Percentiles rank a stretch among this genome's conserved stretches.
Conservation (phyloP, 2,888 invertebrate species). For the Strigamia maritima region DNA sequence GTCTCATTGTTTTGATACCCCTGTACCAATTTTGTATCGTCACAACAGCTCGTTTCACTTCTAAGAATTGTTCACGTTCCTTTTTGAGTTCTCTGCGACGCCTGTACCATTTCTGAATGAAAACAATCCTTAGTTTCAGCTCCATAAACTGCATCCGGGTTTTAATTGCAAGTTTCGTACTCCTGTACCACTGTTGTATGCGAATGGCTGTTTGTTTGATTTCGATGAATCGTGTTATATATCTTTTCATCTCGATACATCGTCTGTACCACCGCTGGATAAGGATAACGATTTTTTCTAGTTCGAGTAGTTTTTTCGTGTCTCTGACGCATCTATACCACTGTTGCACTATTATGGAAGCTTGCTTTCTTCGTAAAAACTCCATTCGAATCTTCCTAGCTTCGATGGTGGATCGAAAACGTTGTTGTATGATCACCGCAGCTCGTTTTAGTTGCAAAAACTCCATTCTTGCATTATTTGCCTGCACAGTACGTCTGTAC, state of each 20-base stretch:
- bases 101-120: not conserved
- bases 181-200: not conserved
- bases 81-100: not conserved
- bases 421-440: not conserved
- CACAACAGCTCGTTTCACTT: too few relatives aligned
- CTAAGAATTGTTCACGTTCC: not conserved
- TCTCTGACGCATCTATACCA: not conserved
- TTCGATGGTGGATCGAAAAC: not conserved
- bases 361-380: not conserved
- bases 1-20: too few relatives aligned
- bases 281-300: not conserved
- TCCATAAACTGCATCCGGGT: not conserved
- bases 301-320: not conserved
- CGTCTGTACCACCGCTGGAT: not conserved
- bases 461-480: not conserved
- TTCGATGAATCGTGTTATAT: not conserved
- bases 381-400: not conserved
- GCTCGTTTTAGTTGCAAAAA: not conserved
- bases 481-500: not conserved
- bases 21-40: too few relatives aligned
- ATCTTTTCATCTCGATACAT: not conserved
- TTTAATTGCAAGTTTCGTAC: not conserved
- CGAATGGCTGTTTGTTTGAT: not conserved
- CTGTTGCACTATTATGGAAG: not conserved
- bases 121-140: not conserved